phyloP scores from a whole-genome alignment of 2,888 invertebrate species.

The Drosophila subquinaria region DNA sequence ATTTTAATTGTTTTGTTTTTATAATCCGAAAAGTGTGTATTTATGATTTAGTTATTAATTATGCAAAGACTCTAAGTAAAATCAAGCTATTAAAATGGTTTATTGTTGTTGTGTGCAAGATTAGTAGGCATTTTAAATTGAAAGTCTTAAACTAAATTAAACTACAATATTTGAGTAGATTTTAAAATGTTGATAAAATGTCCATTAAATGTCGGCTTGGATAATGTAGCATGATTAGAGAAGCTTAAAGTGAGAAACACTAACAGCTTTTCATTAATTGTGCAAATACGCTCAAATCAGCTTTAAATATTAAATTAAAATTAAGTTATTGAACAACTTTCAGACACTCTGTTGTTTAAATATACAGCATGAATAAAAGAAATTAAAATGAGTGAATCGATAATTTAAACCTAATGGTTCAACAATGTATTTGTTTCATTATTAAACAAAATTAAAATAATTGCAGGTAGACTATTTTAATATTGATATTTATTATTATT shows the following conservation, averaged over 20 bases:
- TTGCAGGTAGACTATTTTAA: too few species aligned
- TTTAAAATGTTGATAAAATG: slow-evolving; percentile 6
- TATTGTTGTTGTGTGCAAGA: slow-evolving; percentile 11
- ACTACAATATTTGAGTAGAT: not conserved
- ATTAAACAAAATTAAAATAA: not conserved
- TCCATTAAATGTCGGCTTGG: not conserved
- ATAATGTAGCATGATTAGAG: not conserved
- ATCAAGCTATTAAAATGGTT: slow-evolving; percentile 7
- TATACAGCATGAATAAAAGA: not conserved
- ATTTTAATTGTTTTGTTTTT: slow-evolving; percentile 1
- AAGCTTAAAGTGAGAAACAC: not conserved
- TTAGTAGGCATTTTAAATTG: not conserved
- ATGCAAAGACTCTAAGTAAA: slow-evolving; percentile 1
- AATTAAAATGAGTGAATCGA: not conserved
- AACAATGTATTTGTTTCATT: not conserved
- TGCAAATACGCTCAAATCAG: too few species aligned
- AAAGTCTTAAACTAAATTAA: slow-evolving; percentile 2
- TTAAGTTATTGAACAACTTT: too few species aligned
- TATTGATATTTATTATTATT: too few species aligned
- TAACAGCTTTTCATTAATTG: too few species aligned
- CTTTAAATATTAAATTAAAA: too few species aligned
- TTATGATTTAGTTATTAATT: slow-evolving; percentile 6
- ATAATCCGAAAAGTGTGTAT: slow-evolving; percentile 8
- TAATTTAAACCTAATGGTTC: not conserved
- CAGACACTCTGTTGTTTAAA: not conserved